Evolutionary conservation across 2,888 invertebrate species (phyloP), one percentile per base, ranked within the genome.

Genomic region (Zeuzera pyrina): DNA sequence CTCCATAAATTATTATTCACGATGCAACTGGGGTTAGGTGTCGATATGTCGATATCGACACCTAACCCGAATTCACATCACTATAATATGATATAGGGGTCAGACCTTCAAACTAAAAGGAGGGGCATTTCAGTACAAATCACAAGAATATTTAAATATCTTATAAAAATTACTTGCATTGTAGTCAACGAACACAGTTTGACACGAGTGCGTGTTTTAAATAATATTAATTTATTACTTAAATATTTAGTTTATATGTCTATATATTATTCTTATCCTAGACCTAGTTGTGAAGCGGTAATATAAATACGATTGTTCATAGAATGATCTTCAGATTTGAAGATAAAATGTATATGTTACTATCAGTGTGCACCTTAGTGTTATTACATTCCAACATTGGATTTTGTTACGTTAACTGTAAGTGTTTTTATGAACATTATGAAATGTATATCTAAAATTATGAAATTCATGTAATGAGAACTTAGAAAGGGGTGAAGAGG

Each of bases 131-230:
- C 61, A 57, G 58, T 66, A 70, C 76, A 78, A 78, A 78, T 74
- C 70, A 74, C 70, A 69, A 64, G 59, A 60, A 59, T 59, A 64
- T 66, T 79, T 73, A 76, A 63, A 79, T 74, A 72, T 77, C 69
- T 66, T 73, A 69, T 71, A 67, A 65, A 69, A 64, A 66, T 64
- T 60, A 56, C 49, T 46, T 52, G 48, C 52, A 48, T 38, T 46
- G 62, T 62, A 74, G 71, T 74, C 36, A 47, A 53, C 55, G 57
- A 54, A 59, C 60, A 60, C 62, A 57, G 59, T 58, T 60, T 53
- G 60, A 53, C 52, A 57, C 44, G 11, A 24, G 48, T 48, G 55
- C 52, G 57, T 52, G 46, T 41, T 53, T 39, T 45, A 27, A 40
- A 33, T 45, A 7, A 21, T 8, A 12, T 22, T 24, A 12, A 25